Evolutionary conservation across 2,888 invertebrate genomes (phyloP), one percentile per base, ranked within the genome.

Genomic region (Lepidocyrtinus sp.): DNA sequence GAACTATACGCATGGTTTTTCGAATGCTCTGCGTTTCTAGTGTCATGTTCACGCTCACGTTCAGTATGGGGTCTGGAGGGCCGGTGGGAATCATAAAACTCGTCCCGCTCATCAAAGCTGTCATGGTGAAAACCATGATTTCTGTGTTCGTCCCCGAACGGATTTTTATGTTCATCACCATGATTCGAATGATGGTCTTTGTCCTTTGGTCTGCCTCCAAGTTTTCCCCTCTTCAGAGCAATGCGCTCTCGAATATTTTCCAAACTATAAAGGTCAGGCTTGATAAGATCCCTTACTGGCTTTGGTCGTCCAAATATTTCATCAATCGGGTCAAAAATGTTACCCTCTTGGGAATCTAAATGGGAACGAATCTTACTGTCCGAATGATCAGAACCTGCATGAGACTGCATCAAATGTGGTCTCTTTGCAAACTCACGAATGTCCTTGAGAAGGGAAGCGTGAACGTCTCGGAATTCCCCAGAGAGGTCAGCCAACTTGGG

Each of bases 371-470:
- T 24, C 21, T 55, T 55, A n/a, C 55, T 61, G 68, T 25, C 36
- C 21, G 74, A 59, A 50, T 24, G 36, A 12, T 50, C 73, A 12
- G 25, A 27, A 26, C 19, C 63, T 63, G 21, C 24, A 26, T 12
- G 36, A 62, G 22, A 26, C 12, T 17, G 21, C 26, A 50, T 46
- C 67, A 21, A 59, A 59, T 15, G 9, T 72, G 86, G 86, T 71
- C 86, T 45, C 45, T 84, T 84, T 7, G 86, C 85, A 79, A 86
- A 86, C 45, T 86, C 85, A 19, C 84, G 76, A 21, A 86, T 86
- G 67, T 86, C 86, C 65, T 86, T 85, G 1, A 86, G 63, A 0
- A 86, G 61, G 21, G 85, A 85, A 7, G 83, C 82, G 19, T 85
- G 85, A 9, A 86, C 83, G 67, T 86, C 85, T 69, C 81, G 55